These are phyloP conservation scores for Disparrhopalites patrizii DNA, from an alignment of 2,888 invertebrate species.

Conservation along the genomic window DNA sequence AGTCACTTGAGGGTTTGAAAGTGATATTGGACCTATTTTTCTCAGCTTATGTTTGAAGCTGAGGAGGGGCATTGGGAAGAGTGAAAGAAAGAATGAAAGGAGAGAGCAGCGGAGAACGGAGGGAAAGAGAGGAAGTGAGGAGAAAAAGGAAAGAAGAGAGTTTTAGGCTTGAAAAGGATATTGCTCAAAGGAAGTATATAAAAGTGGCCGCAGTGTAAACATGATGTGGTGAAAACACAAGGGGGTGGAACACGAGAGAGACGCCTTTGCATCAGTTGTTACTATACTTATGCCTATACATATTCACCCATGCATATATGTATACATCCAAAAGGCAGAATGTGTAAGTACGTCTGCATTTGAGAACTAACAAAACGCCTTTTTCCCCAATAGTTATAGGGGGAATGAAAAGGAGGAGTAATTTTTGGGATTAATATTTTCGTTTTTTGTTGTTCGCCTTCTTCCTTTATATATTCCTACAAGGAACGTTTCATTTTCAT, in stretches of 20 bases:
- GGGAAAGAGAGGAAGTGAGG: neutral
- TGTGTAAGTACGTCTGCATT: no score
- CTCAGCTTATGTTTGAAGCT: neutral
- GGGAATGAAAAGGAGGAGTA: neutral
- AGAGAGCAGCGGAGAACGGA: neutral
- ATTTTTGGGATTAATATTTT: constrained; percentile 4
- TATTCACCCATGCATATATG: no score
- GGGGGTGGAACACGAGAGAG: no score
- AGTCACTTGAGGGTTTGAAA: no score
- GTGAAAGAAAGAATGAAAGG: neutral
- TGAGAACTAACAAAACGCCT: no score
- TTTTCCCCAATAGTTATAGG: no score
- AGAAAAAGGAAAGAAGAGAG: neutral
- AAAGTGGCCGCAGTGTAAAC: neutral
- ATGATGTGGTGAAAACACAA: neutral
- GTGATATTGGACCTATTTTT: neutral
- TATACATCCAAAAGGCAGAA: no score
- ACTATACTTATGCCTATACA: no score
- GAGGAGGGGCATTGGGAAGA: neutral
- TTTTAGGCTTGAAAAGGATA: neutral
- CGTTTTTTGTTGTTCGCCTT: no score
- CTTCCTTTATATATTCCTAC: no score
- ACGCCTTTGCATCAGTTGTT: no score
- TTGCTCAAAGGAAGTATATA: neutral
- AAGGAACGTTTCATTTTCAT: constrained; percentile 1